Base-by-base conservation (phyloP, 2,113 vertebrate genomes). In the Cyanoderma ruficeps region DNA sequence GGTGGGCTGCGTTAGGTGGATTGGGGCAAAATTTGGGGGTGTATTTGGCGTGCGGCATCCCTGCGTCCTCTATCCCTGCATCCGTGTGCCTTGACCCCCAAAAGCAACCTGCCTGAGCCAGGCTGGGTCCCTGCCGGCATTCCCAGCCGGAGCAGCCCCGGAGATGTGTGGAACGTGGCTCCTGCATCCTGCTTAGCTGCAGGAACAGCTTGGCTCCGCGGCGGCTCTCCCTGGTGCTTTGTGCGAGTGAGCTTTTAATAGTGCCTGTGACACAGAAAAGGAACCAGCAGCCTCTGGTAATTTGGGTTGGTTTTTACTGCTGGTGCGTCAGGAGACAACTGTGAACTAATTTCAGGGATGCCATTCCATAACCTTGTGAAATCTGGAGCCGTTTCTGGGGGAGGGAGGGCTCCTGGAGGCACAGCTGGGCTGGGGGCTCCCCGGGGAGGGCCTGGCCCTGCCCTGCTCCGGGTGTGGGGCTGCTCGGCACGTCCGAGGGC, bases 241-340 rank as follows among this genome's bases (percentile, higher is more conserved):
- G 93, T 82, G 96, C 42, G 44, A 94, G 94, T 11, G 70, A 90
- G 95, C 97, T 97, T 97, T 97, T 97, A 97, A 97, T 97, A 97
- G 97, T 42, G 95, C 95, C 93, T 90, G 93, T 96, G 97, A 95
- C 96, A 97, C 96, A 97, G 96, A 97, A 97, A 97, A 96, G 96
- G 95, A 89, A 60, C 94, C 50, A 61, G 92, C 96, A 94, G 95
- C 96, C 97, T 83, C 87, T 44, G 83, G 97, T 92, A 95, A 94
- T 96, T 96, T 94, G 93, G 94, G 96, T 96, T 96, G 80, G 55
- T 81, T 96, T 93, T 96, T 96, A 94, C 94, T 94, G 95, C 94
- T 69, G 93, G 86, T 81, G 90, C 89, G 95, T 96, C 96, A 85
- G 93, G 97, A 97, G 97, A 96, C 96, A 94, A 94, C 89, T 67